phyloP scores from a whole-genome alignment of 2,113 vertebrate genomes.

The Panurus biarmicus region DNA sequence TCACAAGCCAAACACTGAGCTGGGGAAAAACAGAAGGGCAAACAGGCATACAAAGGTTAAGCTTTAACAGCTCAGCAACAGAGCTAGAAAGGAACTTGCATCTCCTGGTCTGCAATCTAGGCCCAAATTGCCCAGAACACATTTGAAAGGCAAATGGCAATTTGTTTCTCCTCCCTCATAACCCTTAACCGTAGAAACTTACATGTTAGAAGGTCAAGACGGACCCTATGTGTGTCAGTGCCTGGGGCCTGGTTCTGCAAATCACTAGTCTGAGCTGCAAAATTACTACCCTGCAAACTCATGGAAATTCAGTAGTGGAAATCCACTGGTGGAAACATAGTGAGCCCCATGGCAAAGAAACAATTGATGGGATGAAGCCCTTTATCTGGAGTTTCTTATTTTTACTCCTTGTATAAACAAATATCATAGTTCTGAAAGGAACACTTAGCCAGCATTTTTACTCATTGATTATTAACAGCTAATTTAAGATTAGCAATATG shows the following conservation, averaged over 20 bases:
- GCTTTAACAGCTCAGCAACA: neutral
- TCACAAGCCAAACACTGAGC: neutral
- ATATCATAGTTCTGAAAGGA: neutral
- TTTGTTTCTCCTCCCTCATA: neutral
- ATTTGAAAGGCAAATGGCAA: neutral
- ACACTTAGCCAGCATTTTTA: neutral
- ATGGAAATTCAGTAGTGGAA: neutral
- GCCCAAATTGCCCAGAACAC: neutral
- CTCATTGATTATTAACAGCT: slow-evolving; percentile 30
- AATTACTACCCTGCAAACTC: neutral
- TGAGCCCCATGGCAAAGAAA: neutral
- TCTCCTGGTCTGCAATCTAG: neutral
- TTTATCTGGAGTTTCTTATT: neutral
- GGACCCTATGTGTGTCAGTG: neutral
- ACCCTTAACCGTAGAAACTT: neutral
- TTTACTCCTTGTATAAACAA: neutral
- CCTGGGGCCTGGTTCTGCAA: neutral
- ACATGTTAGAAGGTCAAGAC: neutral
- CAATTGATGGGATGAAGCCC: neutral
- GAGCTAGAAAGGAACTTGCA: neutral
- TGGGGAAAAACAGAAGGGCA: neutral
- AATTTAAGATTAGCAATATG: slow-evolving; percentile 29
- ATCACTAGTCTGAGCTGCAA: neutral
- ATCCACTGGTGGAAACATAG: neutral
- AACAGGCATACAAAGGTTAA: neutral